Conservation (phyloP, 1,140 invertebrate genomes). For the Hylyphantes graminicola region DNA sequence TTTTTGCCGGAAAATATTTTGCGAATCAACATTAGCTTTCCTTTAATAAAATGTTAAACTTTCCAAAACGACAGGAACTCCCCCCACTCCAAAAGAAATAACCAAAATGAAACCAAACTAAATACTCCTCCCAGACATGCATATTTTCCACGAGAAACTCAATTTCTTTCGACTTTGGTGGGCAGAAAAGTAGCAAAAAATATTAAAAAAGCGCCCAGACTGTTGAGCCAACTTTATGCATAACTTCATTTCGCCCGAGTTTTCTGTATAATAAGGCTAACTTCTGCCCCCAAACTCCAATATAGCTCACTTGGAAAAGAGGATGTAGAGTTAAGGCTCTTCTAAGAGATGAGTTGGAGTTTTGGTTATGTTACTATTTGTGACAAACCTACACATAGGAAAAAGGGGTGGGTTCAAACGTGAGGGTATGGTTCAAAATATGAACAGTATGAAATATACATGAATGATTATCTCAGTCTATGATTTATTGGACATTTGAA, state of each 20-base stretch:
- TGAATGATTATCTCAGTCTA: too few species aligned
- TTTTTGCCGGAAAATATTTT: too few species aligned
- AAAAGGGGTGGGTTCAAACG: too few species aligned
- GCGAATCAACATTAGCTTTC: too few species aligned
- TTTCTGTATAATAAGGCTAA: conserved; percentile 60
- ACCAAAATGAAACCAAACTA: conserved; percentile 65
- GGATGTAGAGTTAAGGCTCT: conserved; percentile 2
- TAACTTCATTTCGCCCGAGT: conserved; percentile 57
- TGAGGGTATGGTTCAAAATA: too few species aligned
- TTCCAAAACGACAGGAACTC: too few species aligned
- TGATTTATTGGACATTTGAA: too few species aligned
- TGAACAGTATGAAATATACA: too few species aligned
- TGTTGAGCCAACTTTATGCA: conserved; percentile 37
- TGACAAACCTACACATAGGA: too few species aligned
- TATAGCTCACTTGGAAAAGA: conserved; percentile 26
- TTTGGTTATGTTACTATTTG: too few species aligned
- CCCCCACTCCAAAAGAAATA: background rate
- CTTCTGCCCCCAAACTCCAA: conserved; percentile 47
- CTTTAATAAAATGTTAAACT: too few species aligned
- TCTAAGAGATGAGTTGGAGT: too few species aligned
- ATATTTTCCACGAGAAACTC: conserved; percentile 55
- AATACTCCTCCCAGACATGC: conserved; percentile 35
- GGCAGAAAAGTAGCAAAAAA: conserved; percentile 67
- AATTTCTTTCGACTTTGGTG: conserved; percentile 59
- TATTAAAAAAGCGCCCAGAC: conserved; percentile 3